Evolutionary conservation across 2,888 invertebrate species (phyloP), one percentile per base, ranked within the genome.

Genomic region (Platerodrilus igneus): DNA sequence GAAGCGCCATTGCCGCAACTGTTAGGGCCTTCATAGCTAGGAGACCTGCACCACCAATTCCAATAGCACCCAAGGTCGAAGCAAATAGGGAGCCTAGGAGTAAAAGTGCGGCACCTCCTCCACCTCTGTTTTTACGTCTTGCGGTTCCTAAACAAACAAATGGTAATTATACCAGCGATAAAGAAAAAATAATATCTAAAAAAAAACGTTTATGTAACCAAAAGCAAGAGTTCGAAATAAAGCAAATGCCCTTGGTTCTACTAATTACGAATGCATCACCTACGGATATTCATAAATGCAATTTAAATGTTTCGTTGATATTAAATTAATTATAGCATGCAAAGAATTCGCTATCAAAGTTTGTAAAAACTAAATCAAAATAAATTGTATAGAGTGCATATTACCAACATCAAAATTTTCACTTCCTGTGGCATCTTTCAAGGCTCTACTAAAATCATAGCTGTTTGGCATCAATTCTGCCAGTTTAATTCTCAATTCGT

Each of bases 51-150:
- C 83, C 83, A 18, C 85, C 86, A 6, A 87, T 74, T 23, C 86
- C 85, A 35, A 85, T 71, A 0, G 86, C 83, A 0, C 84, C 83
- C 58, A 87, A 66, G 59, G 82, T 80, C 63, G 86, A 87, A 38
- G 82, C 85, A 69, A 86, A 82, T 83, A 86, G 81, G 47, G 85
- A 55, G 0, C 82, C 84, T 53, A 84, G 65, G 35, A 78, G 51
- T 55, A 78, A 59, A 1, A 82, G 59, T 1, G 75, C 76, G 1
- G 77, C 77, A 3, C 75, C 70, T 3, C 68, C 63, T n/a, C 57
- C 60, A 17, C 59, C 66, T 4, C 67, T 77, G 6, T 77, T 78
- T 56, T 76, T 79, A 33, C 75, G 78, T 60, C 81, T 70, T 6
- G 77, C 77, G 17, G 74, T 72, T 50, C 72, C 81, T 81, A n/a